phyloP scores from a whole-genome alignment of 2,113 vertebrate genomes.

The Addax nasomaculatus region DNA sequence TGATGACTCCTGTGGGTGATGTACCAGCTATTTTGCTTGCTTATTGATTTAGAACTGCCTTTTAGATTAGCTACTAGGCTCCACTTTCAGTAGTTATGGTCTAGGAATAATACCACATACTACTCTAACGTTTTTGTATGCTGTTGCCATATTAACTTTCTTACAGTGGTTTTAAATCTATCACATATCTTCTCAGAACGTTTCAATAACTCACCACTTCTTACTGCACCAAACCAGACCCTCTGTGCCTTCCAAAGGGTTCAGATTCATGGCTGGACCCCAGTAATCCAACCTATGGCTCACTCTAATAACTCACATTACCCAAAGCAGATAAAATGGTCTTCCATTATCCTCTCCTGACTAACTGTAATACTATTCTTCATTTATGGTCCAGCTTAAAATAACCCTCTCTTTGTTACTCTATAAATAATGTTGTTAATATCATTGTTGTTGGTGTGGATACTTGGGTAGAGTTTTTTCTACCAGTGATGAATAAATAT shows the following conservation, averaged over 20 bases:
- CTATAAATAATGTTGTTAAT: neutral
- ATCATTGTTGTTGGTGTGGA: neutral
- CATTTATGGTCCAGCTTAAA: neutral
- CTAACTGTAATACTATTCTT: neutral
- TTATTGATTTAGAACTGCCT: neutral
- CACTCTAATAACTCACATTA: neutral
- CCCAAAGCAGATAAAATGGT: neutral
- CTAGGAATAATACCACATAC: neutral
- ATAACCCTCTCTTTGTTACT: neutral
- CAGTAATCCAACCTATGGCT: neutral
- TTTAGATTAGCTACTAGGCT: fast-evolving
- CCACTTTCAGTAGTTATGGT: neutral
- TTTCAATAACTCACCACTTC: neutral
- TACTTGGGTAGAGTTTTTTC: neutral
- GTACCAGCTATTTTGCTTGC: neutral
- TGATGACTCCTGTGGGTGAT: too few species aligned
- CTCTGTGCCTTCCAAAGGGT: neutral
- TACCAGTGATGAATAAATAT: neutral
- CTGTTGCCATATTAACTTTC: neutral
- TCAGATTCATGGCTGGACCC: neutral
- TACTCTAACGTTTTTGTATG: too few species aligned
- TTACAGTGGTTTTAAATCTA: neutral
- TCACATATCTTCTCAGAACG: neutral
- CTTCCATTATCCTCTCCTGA: neutral
- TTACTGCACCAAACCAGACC: neutral